Conservation (phyloP, 2,113 vertebrate genomes). For the Larimichthys polyactis region DNA sequence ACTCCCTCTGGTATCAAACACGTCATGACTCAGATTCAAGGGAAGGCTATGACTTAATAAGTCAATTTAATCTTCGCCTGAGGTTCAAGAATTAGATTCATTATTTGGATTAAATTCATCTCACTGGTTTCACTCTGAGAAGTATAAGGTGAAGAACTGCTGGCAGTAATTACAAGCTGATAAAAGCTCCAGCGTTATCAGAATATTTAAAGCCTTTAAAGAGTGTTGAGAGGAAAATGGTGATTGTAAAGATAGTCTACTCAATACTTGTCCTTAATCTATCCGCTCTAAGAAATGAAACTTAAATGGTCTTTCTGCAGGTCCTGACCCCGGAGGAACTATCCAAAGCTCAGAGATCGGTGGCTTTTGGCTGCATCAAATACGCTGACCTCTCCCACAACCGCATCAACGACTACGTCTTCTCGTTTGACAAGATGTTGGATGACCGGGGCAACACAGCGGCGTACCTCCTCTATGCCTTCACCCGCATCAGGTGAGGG, state of each 20-base stretch:
- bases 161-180: constrained; percentile 38
- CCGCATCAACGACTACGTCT: constrained; percentile 96
- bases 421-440: constrained; percentile 99
- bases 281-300: constrained; percentile 1
- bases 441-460: constrained; percentile 98
- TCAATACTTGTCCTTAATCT: not conserved
- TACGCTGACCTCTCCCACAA: constrained; percentile 98
- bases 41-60: constrained; percentile 37
- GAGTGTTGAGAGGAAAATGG: not conserved
- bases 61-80: constrained; percentile 50
- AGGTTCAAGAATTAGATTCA: constrained; percentile 42
- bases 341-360: constrained; percentile 88
- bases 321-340: constrained; percentile 90
- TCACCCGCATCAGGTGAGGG: constrained; percentile 94
- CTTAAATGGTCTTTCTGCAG: constrained; percentile 54
- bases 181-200: constrained; percentile 35
- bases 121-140: constrained; percentile 15
- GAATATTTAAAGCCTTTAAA: constrained; percentile 25
- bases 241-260: not conserved
- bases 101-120: constrained; percentile 54
- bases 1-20: not conserved
- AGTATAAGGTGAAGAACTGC: constrained; percentile 23
- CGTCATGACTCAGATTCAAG: constrained; percentile 8
- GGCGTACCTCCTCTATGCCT: constrained; percentile 95
- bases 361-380: constrained; percentile 96